Evolutionary conservation across 1,140 invertebrate species (phyloP).

Genomic region (Schlechtendalia chinensis): DNA sequence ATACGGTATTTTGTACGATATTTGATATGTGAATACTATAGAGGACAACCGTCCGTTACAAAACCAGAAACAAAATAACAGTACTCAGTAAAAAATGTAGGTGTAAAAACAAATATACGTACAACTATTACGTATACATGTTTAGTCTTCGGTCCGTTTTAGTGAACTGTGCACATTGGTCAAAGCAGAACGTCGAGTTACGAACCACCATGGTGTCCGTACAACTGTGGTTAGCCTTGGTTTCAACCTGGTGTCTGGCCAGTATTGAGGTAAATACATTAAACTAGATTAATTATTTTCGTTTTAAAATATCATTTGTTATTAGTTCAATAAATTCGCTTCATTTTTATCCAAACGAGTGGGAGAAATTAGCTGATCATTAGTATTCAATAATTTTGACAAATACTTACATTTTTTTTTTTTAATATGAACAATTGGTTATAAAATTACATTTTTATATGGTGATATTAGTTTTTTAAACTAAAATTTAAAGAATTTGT

Average conservation of each 20-base stretch:
- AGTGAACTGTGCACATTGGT: conserved; percentile 13
- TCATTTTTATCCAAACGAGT: too few relatives aligned
- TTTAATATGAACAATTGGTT: too few relatives aligned
- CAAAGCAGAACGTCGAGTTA: conserved; percentile 3
- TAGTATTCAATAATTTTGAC: too few relatives aligned
- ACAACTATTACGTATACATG: conserved; percentile 17
- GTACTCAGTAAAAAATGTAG: conserved; percentile 21
- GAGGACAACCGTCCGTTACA: conserved; percentile 40
- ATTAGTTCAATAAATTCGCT: too few relatives aligned
- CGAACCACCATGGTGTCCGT: conserved; percentile 21
- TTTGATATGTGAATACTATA: conserved; percentile 3
- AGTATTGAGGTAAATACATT: conserved; percentile 2
- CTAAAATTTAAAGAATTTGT: too few relatives aligned
- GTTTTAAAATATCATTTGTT: too few relatives aligned
- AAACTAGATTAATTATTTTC: background rate
- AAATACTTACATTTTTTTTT: too few relatives aligned
- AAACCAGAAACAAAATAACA: conserved; percentile 49
- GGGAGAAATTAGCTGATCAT: too few relatives aligned
- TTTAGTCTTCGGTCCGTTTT: conserved; percentile 29
- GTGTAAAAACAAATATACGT: background rate
- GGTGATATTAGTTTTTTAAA: too few relatives aligned
- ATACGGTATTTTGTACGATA: conserved; percentile 19
- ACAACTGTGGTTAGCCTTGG: conserved; percentile 26
- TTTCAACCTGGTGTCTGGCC: background rate
- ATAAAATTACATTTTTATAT: too few relatives aligned